These are phyloP conservation scores for Corbicula japonica DNA, from an alignment of 2,888 invertebrate species.

Conservation along the genomic window DNA sequence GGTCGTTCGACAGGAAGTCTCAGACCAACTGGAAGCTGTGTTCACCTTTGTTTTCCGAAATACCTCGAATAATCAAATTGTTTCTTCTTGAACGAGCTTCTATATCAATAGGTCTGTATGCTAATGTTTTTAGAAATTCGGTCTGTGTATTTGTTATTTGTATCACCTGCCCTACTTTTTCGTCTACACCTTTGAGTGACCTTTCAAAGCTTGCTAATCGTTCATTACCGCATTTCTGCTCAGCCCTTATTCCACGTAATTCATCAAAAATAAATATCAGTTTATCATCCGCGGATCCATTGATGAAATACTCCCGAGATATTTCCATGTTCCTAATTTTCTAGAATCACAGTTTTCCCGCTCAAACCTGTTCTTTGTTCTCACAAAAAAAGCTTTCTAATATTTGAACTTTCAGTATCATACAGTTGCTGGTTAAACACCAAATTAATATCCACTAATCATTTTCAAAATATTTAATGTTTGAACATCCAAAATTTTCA, in stretches of 20 bases:
- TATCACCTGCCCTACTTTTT: slow-evolving; percentile 7
- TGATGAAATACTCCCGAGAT: slow-evolving; percentile 16
- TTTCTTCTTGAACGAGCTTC: slow-evolving; percentile 8
- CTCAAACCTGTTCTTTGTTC: slow-evolving; percentile 5
- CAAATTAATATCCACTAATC: too few relatives aligned
- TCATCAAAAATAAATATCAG: slow-evolving; percentile 22
- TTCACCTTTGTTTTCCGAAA: slow-evolving; percentile 8
- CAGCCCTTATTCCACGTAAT: not conserved
- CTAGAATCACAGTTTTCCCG: not conserved
- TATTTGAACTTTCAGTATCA: too few relatives aligned
- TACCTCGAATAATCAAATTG: not conserved
- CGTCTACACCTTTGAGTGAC: not conserved
- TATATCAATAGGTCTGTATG: slow-evolving; percentile 6
- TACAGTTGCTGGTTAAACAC: too few relatives aligned
- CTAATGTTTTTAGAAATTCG: slow-evolving; percentile 1
- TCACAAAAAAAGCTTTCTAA: slow-evolving; percentile 9
- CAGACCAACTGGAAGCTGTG: not conserved
- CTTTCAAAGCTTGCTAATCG: not conserved
- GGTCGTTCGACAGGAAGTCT: not conserved
- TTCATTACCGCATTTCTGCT: slow-evolving; percentile 5
- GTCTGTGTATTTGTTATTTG: not conserved
- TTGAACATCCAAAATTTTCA: too few relatives aligned
- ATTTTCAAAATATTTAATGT: too few relatives aligned
- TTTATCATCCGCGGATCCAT: slow-evolving; percentile 20
- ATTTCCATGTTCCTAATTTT: not conserved